Percentiles rank a stretch among this genome's conserved stretches.
These are phyloP conservation scores for Fistularia tabacaria DNA, from an alignment of 2,797 vertebrate genomes.

Conservation along the genomic window DNA sequence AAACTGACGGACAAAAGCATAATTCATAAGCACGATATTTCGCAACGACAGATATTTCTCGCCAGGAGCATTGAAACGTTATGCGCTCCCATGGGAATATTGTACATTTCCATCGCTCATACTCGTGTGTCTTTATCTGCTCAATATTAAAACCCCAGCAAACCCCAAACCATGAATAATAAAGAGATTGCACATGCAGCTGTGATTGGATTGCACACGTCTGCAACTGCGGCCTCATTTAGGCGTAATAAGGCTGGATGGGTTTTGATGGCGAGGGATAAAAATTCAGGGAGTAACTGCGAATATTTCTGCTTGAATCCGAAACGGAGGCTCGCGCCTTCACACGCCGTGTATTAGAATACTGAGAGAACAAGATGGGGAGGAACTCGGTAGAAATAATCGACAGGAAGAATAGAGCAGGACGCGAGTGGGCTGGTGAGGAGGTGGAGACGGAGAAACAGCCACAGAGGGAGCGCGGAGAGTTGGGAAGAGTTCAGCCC, in stretches of 20 bases:
- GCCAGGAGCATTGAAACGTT: neutral
- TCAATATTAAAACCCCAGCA: constrained; percentile 13
- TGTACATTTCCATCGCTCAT: neutral
- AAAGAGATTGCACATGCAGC: constrained; percentile 18
- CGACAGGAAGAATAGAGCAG: neutral
- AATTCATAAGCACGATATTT: neutral
- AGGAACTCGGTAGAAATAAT: too few relatives aligned
- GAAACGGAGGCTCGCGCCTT: constrained; percentile 4
- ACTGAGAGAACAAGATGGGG: too few relatives aligned
- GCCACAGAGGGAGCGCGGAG: neutral
- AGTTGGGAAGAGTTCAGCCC: constrained; percentile 15
- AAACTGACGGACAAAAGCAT: too few relatives aligned
- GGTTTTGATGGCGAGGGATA: constrained; percentile 37
- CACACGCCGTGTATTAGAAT: too few relatives aligned
- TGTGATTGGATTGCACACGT: constrained; percentile 8
- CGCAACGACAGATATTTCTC: neutral
- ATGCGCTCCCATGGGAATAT: constrained; percentile 8
- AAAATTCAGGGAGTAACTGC: constrained; percentile 42
- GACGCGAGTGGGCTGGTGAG: neutral
- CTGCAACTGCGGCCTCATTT: constrained; percentile 16
- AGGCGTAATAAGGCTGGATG: constrained; percentile 9
- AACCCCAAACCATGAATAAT: neutral
- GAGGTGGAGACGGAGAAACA: neutral
- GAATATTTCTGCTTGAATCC: too few relatives aligned
- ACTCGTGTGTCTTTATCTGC: neutral